A percentile compares a stretch with the other conserved stretches of the same genome.
Conservation (phyloP, 2,888 invertebrate species). For the Caenorhabditis sp. region DNA sequence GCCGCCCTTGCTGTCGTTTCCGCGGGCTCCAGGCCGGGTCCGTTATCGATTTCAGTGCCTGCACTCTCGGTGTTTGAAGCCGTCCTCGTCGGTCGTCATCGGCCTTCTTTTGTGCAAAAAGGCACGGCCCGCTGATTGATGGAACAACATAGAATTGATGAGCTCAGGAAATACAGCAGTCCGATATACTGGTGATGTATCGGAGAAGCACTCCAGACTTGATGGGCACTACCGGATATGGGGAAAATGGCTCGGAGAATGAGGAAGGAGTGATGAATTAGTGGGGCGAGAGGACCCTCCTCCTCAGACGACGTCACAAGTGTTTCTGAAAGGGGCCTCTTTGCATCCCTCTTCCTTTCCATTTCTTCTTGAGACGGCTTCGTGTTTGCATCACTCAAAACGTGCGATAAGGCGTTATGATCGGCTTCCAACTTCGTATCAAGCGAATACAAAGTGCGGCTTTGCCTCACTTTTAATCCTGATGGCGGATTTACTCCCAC, state of each 20-base stretch:
- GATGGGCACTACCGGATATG: slow-evolving; percentile 32
- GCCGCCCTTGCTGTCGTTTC: background rate
- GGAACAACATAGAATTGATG: slow-evolving; percentile 10
- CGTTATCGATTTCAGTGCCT: slow-evolving; percentile 38
- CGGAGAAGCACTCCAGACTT: slow-evolving; percentile 1
- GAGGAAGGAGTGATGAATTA: slow-evolving; percentile 32
- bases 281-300: background rate
- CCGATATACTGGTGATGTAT: too few species aligned
- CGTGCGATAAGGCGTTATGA: slow-evolving; percentile 11
- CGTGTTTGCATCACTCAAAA: background rate
- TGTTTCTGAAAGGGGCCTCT: background rate
- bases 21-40: slow-evolving; percentile 14
- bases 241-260: background rate
- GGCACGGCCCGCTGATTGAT: slow-evolving; percentile 9
- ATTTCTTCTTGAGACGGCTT: too few species aligned
- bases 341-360: background rate
- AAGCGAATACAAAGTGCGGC: slow-evolving; percentile 4
- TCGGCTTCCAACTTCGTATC: slow-evolving; percentile 10
- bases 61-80: background rate
- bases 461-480: slow-evolving; percentile 4
- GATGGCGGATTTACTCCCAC: background rate
- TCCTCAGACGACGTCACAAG: too few species aligned
- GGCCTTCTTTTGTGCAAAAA: background rate
- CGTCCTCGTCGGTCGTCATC: background rate
- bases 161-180: slow-evolving; percentile 3